Evolutionary conservation across 37 sponge, comb jelly and placozoan genomes (phyloP).

Genomic region (Corticium candelabrum): DNA sequence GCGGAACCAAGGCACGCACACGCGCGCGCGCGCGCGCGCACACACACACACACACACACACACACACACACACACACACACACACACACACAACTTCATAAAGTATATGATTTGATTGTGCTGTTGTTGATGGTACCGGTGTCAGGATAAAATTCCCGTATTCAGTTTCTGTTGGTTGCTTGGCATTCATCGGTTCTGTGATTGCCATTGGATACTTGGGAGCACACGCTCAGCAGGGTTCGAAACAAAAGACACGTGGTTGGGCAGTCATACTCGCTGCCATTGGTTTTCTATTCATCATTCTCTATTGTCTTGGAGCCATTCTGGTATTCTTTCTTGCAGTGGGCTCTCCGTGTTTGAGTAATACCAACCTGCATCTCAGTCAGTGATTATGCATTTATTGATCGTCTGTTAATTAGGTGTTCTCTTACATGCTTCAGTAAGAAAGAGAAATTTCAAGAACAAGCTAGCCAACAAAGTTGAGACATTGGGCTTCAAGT

Average conservation of each 20-base stretch:
- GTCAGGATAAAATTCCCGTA: not conserved
- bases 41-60: no score
- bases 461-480: not conserved
- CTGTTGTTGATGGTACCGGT: not conserved
- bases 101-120: no score
- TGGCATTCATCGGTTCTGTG: not conserved
- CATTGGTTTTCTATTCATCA: not conserved
- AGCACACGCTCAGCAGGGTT: no score
- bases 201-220: no score
- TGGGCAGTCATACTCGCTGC: not conserved
- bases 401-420: not conserved
- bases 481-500: not conserved
- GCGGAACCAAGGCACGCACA: no score
- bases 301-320: not conserved
- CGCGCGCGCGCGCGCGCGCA: no score
- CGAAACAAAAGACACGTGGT: not conserved
- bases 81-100: no score
- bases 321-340: not conserved
- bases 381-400: no score
- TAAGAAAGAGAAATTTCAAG: not conserved
- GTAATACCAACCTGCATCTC: not conserved
- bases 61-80: no score
- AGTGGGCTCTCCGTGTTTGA: not conserved
- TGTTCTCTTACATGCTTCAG: not conserved
- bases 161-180: not conserved